A percentile compares a stretch with the other conserved stretches of the same genome.
phyloP scores from a whole-genome alignment of 2,888 invertebrate species.

The Schizaphis graminum region DNA sequence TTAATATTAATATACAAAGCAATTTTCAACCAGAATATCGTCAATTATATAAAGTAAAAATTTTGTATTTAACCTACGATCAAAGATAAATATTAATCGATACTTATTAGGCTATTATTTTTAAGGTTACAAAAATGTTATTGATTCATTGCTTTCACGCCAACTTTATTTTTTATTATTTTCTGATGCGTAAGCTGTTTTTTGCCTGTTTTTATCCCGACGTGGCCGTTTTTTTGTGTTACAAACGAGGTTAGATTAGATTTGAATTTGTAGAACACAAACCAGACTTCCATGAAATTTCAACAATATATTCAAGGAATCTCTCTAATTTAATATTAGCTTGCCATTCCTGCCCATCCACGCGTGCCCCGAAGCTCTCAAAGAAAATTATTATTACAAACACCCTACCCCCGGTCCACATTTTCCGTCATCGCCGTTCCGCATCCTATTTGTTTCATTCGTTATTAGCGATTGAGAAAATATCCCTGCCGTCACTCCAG shows the following conservation, averaged over 20 bases:
- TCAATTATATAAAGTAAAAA: neutral
- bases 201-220: neutral
- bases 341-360: conserved; percentile 55
- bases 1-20: neutral
- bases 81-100: neutral
- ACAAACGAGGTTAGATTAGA: conserved; percentile 46
- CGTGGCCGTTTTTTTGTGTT: neutral
- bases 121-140: neutral
- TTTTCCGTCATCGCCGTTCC: conserved; percentile 22
- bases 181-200: neutral
- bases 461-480: conserved; percentile 55
- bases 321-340: conserved; percentile 63
- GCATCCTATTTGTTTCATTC: conserved; percentile 51
- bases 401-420: neutral
- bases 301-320: conserved; percentile 62
- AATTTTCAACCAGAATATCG: neutral
- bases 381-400: conserved; percentile 64
- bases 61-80: neutral
- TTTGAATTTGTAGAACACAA: conserved; percentile 55
- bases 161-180: neutral
- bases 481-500: neutral
- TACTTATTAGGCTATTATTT: neutral
- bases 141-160: neutral
- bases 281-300: conserved; percentile 57
- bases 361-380: conserved; percentile 56